phyloP scores from a whole-genome alignment of 2,797 vertebrate species.

The Malurus leucopterus region DNA sequence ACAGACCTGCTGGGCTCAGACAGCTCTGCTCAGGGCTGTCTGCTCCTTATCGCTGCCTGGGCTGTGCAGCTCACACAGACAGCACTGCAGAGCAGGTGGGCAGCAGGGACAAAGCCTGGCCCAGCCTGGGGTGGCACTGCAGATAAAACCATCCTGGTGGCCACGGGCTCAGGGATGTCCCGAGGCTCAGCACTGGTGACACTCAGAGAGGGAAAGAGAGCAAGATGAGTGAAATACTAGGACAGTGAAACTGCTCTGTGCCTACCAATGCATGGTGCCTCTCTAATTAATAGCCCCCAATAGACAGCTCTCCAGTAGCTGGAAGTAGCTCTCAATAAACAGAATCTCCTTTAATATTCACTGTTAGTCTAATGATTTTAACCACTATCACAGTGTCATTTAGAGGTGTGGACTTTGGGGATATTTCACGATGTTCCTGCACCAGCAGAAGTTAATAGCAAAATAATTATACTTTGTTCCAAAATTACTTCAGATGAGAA shows the following conservation, averaged over 20 bases:
- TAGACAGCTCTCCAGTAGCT: neutral
- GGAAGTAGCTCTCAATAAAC: conserved; percentile 18
- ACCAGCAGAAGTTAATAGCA: conserved; percentile 18
- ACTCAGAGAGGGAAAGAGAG: neutral
- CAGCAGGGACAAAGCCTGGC: neutral
- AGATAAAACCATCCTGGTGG: neutral
- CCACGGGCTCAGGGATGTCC: neutral
- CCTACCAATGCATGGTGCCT: neutral
- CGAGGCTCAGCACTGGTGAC: fast-evolving
- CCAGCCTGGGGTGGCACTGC: neutral
- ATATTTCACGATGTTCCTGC: neutral
- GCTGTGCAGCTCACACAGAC: neutral
- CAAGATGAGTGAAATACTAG: neutral
- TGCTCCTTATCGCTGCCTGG: conserved; percentile 14
- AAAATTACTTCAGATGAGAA: neutral
- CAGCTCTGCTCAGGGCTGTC: conserved; percentile 24
- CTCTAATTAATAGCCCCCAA: conserved; percentile 22
- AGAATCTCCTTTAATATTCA: conserved; percentile 11
- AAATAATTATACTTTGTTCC: conserved; percentile 40
- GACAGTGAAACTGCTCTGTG: neutral
- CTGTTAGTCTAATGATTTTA: neutral
- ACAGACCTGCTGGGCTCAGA: conserved; percentile 49
- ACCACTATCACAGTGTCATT: neutral
- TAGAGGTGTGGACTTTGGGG: conserved; percentile 32
- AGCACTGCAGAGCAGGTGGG: neutral